Base-by-base conservation (phyloP, 2,888 invertebrate species). In the Diaprepes abbreviatus region DNA sequence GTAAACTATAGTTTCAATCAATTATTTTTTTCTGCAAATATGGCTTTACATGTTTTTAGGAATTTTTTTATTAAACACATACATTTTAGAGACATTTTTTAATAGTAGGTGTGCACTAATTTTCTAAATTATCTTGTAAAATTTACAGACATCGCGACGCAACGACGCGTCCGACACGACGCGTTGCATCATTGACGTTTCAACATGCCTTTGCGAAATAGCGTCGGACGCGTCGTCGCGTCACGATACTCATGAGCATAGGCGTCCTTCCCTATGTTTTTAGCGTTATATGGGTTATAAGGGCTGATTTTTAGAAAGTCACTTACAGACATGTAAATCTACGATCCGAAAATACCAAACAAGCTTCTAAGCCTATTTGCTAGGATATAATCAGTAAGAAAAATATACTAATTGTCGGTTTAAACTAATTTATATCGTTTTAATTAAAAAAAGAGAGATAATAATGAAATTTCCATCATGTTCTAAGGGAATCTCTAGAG, bases 121-220 rank as follows among this genome's bases (percentile, higher is more conserved):
- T 48, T 52, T 36, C 48, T 36, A 31, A 43, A 43, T 45, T 43
- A 43, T 19, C 50, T 48, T 36, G 60, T 60, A 28, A 43, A 45
- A 12, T n/a, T 72, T 68, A 69, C 64, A 66, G 71, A 71, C 74
- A 74, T 68, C 63, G 58, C 66, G 71, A 57, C 59, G 71, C 63
- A 19, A 9, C 45, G 45, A 50, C 48, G 64, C 54, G 43, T 19
- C 19, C 28, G 19, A 12, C 43, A 14, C 33, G 43, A 55, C 64
- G 64, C 64, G 31, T 31, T 54, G 55, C 64, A 64, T 64, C 64
- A 54, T 64, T 45, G 65, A 57, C 35, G 65, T 64, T 54, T 57
- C 48, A 16, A 12, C 10, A 65, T 57, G 57, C 57, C 57, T 48
- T 21, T 48, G 48, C 48, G 28, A 28, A 16, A 14, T 7, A 28